These are phyloP conservation scores for Psittacula derbiana DNA, from an alignment of 2,797 vertebrate genomes.

Conservation along the genomic window DNA sequence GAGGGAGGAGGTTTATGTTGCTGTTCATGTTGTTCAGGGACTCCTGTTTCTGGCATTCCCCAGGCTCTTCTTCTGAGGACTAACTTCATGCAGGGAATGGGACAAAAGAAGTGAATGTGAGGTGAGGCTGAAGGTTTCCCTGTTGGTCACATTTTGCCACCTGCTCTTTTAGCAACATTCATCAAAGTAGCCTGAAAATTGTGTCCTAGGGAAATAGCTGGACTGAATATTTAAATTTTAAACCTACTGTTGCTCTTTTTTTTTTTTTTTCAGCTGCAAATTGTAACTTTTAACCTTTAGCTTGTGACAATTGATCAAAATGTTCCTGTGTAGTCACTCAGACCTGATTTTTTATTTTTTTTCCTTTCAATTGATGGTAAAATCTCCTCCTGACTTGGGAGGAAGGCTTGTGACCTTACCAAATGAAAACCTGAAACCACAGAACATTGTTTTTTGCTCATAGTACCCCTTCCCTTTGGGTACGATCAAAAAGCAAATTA, in stretches of 20 bases:
- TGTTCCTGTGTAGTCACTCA: not conserved
- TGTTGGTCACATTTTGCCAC: rapidly evolving
- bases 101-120: not conserved
- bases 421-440: not conserved
- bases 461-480: not conserved
- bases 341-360: not conserved
- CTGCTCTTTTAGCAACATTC: not conserved
- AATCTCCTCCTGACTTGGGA: not conserved
- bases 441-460: not conserved
- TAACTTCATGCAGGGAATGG: not conserved
- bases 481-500: not conserved
- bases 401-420: not conserved
- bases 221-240: not conserved
- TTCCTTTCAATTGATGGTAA: not conserved
- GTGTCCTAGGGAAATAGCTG: not conserved
- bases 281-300: constrained; percentile 2
- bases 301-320: not conserved
- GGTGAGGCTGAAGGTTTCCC: not conserved
- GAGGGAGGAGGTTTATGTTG: not conserved
- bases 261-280: not conserved
- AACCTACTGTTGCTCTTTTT: not conserved
- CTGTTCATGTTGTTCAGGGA: not conserved
- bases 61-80: not conserved
- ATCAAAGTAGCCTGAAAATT: not conserved
- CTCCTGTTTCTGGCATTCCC: not conserved